Evolutionary conservation across 2,113 vertebrate genomes (phyloP).

Genomic region (Notechis scutatus): DNA sequence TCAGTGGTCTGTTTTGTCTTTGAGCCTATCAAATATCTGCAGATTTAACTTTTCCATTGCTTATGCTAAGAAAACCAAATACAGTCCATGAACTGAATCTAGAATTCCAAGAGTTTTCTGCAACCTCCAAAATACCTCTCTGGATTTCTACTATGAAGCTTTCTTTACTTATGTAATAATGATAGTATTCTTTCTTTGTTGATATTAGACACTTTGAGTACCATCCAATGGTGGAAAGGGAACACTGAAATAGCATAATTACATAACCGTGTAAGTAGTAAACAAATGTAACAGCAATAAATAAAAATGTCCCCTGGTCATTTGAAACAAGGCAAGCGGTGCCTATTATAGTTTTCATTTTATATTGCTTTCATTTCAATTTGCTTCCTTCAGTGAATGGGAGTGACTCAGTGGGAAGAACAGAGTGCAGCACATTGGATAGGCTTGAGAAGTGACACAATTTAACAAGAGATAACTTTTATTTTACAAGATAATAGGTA

Average conservation of each 20-base stretch:
- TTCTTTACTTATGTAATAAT: neutral
- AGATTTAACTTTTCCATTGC: neutral
- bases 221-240: neutral
- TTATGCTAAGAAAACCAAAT: neutral
- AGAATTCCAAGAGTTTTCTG: neutral
- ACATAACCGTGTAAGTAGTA: neutral
- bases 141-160: neutral
- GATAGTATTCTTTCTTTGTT: neutral
- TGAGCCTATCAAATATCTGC: neutral
- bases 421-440: neutral
- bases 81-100: neutral
- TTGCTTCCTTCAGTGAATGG: neutral
- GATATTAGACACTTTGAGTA: neutral
- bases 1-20: neutral
- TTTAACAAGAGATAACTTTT: neutral
- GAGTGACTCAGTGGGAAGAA: neutral
- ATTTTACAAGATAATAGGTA: too few species aligned
- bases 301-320: neutral
- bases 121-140: neutral
- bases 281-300: neutral
- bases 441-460: neutral
- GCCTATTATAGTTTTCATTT: neutral
- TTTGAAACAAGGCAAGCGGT: neutral
- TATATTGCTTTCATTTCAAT: neutral
- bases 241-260: neutral